Evolutionary conservation across 2,888 invertebrate species (phyloP).

Genomic region (Lithosia quadra): DNA sequence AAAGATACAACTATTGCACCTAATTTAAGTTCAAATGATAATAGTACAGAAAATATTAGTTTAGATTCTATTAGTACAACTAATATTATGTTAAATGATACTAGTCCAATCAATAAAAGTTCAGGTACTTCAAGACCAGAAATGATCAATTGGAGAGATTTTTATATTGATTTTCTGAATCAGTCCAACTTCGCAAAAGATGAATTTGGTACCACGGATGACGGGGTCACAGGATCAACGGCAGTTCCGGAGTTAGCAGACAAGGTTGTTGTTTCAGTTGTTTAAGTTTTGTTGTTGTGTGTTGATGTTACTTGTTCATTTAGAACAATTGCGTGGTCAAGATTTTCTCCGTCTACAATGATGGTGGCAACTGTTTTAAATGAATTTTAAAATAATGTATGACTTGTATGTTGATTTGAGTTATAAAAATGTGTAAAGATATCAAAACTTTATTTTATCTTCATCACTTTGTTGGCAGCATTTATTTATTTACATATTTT

Average conservation of each 20-base stretch:
- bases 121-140: slow-evolving; percentile 7
- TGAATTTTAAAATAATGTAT: neutral
- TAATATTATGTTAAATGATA: slow-evolving; percentile 6
- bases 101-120: slow-evolving; percentile 17
- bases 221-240: slow-evolving; percentile 28
- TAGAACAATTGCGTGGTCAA: slow-evolving; percentile 15
- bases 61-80: slow-evolving; percentile 14
- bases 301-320: slow-evolving; percentile 27
- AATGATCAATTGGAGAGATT: slow-evolving; percentile 1
- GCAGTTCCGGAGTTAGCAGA: slow-evolving; percentile 41
- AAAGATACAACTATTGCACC: neutral
- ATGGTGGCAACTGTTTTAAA: slow-evolving; percentile 8
- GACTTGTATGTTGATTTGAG: neutral
- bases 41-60: slow-evolving; percentile 3
- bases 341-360: neutral
- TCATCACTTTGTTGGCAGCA: neutral
- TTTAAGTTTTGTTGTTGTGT: slow-evolving; percentile 48
- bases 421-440: neutral
- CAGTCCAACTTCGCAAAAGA: slow-evolving; percentile 6
- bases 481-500: neutral
- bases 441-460: neutral
- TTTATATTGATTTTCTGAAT: neutral
- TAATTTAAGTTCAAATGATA: slow-evolving; percentile 2
- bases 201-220: slow-evolving; percentile 2
- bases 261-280: slow-evolving; percentile 59